Conservation (phyloP, 2,113 vertebrate genomes). For the Clarias macrocephalus region DNA sequence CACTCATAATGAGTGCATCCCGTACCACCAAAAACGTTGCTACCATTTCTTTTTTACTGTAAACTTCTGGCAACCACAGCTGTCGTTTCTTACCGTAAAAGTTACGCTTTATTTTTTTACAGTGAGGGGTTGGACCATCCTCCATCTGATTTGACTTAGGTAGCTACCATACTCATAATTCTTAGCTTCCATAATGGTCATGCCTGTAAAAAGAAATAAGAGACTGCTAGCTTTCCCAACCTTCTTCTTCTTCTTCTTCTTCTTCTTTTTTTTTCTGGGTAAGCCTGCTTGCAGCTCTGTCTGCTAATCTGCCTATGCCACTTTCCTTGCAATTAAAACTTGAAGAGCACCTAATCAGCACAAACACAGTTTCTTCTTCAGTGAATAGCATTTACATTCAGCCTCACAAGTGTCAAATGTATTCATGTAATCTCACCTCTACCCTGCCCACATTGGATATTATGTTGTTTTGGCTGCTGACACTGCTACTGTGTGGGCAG, state of each 20-base stretch:
- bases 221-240: not conserved
- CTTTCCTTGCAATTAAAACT: constrained; percentile 3
- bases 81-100: too few species aligned
- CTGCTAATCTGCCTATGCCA: not conserved
- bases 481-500: not conserved
- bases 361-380: not conserved
- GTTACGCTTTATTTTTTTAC: too few species aligned
- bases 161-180: not conserved
- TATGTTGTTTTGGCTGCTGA: not conserved
- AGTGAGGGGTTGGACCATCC: not conserved
- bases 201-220: not conserved
- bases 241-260: too few species aligned
- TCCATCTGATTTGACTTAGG: not conserved
- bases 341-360: not conserved
- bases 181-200: not conserved
- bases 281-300: not conserved
- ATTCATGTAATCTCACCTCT: not conserved
- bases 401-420: not conserved
- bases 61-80: too few species aligned
- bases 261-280: not conserved
- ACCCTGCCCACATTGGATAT: not conserved
- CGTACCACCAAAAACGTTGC: too few species aligned
- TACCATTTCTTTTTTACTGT: too few species aligned
- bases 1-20: too few species aligned
- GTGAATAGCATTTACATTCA: not conserved